phyloP scores from a whole-genome alignment of 1,140 invertebrate species.

The Trichonephila inaurata region DNA sequence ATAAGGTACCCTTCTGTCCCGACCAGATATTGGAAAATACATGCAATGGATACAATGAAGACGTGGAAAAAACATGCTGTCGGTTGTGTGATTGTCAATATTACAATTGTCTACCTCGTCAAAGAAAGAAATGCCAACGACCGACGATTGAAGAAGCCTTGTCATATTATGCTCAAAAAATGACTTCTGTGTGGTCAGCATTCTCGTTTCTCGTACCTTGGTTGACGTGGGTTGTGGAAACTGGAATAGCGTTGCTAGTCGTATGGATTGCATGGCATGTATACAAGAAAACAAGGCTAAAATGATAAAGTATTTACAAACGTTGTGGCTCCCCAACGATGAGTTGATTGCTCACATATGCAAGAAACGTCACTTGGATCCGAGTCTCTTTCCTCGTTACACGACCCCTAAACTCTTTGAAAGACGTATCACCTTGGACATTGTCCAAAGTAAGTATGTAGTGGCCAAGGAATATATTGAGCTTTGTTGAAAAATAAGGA shows the following conservation, averaged over 20 bases:
- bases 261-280: too few species aligned
- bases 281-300: not conserved
- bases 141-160: not conserved
- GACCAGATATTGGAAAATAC: not conserved
- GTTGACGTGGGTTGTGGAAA: not conserved
- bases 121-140: constrained; percentile 28
- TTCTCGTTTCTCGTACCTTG: too few species aligned
- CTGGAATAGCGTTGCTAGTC: not conserved
- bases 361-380: not conserved
- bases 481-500: not conserved
- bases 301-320: not conserved
- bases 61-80: not conserved
- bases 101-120: not conserved
- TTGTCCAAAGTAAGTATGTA: not conserved
- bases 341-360: not conserved
- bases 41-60: not conserved
- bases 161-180: too few species aligned
- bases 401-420: not conserved
- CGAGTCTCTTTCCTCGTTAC: not conserved
- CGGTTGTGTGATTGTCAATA: not conserved
- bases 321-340: not conserved
- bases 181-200: too few species aligned
- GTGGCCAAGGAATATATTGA: not conserved
- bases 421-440: not conserved
- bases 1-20: not conserved